These are phyloP conservation scores for Mus spretus DNA, from an alignment of 2,797 vertebrate genomes.

Conservation along the genomic window DNA sequence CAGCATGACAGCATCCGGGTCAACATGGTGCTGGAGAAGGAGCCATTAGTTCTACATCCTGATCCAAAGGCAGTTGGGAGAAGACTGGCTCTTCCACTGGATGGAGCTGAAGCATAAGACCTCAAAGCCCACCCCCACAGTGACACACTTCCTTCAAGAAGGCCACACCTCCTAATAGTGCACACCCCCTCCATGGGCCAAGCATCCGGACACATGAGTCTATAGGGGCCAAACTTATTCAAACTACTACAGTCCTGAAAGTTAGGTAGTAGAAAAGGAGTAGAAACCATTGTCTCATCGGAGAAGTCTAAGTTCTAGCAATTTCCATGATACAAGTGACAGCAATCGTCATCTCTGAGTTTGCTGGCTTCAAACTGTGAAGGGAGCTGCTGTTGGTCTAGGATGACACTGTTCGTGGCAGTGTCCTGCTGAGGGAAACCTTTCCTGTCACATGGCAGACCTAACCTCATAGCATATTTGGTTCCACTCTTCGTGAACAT, in stretches of 20 bases:
- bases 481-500: background rate
- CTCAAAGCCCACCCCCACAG: background rate
- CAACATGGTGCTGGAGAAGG: background rate
- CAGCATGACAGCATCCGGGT: background rate
- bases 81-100: background rate
- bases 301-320: conserved; percentile 29
- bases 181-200: background rate
- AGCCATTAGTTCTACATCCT: background rate
- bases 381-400: background rate
- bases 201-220: background rate
- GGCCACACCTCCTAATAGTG: background rate
- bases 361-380: background rate
- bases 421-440: background rate
- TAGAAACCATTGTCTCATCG: background rate
- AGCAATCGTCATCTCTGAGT: background rate
- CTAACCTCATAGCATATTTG: background rate
- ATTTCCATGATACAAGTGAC: background rate
- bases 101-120: background rate
- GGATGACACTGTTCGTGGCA: background rate
- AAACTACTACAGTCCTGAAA: background rate
- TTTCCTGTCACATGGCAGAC: background rate
- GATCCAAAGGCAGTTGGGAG: background rate
- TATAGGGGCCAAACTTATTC: background rate
- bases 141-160: background rate
- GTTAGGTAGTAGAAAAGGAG: background rate